Percentiles rank a stretch among this genome's conserved stretches.
These are phyloP conservation scores for Meloidogyne chitwoodi DNA, from an alignment of 1,140 invertebrate genomes.

Conservation along the genomic window DNA sequence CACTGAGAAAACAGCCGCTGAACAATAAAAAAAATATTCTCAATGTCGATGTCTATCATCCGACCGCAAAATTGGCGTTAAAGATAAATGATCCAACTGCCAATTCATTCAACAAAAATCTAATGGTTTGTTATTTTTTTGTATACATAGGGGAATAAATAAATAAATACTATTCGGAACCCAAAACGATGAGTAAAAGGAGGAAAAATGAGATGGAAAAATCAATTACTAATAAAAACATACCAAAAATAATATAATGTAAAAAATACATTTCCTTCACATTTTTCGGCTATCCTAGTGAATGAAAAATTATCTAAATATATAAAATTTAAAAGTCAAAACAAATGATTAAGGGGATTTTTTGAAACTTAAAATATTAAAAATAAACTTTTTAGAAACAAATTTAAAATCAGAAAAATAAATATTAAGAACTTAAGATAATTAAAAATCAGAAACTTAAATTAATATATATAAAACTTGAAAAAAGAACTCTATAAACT, in stretches of 20 bases:
- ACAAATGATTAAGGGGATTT: no score
- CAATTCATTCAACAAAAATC: background rate
- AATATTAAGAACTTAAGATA: no score
- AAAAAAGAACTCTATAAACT: no score
- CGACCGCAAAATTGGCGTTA: background rate
- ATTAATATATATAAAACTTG: no score
- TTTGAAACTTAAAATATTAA: no score
- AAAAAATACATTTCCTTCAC: no score
- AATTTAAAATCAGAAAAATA: no score
- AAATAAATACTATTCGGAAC: background rate
- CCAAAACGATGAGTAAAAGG: background rate
- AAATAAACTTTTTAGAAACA: no score
- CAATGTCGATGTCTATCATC: background rate
- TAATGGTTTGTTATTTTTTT: background rate
- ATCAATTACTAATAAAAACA: background rate
- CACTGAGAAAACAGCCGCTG: background rate
- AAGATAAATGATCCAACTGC: background rate
- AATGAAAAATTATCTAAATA: no score
- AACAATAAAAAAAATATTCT: background rate
- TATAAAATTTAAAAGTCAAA: no score
- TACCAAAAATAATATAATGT: background rate
- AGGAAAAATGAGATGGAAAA: background rate
- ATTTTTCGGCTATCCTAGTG: no score
- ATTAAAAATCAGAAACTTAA: no score
- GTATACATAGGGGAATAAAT: background rate